These are phyloP conservation scores for Setipinna tenuifilis DNA, from an alignment of 2,797 vertebrate species.

Conservation along the genomic window DNA sequence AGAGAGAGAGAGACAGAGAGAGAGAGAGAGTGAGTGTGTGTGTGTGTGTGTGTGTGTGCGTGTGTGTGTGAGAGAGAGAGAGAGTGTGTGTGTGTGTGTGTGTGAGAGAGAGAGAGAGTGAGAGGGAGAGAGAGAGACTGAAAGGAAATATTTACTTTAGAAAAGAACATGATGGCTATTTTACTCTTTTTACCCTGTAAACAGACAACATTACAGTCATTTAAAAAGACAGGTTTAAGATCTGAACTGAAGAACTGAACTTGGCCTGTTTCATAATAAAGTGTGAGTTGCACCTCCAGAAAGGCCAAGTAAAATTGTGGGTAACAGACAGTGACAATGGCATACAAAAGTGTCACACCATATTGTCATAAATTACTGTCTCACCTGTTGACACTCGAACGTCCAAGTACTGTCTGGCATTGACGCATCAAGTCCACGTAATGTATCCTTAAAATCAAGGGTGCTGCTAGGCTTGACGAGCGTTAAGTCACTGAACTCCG, in stretches of 20 bases:
- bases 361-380: constrained; percentile 1
- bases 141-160: too few species aligned
- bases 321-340: background rate
- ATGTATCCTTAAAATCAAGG: constrained; percentile 49
- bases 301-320: background rate
- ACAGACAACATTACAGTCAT: too few species aligned
- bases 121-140: too few species aligned
- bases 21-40: background rate
- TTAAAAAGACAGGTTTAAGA: too few species aligned
- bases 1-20: background rate
- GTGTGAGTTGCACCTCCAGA: background rate
- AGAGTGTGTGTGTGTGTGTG: too few species aligned
- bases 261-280: background rate
- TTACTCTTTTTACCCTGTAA: too few species aligned
- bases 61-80: background rate
- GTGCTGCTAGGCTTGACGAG: constrained; percentile 49
- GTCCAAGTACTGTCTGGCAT: constrained; percentile 54
- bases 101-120: background rate
- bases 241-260: too few species aligned
- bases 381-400: constrained; percentile 58
- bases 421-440: constrained; percentile 51
- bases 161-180: too few species aligned
- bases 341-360: background rate
- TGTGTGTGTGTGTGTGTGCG: background rate
- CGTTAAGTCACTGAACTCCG: constrained; percentile 50